These are phyloP conservation scores for Tridacna gigas DNA, from an alignment of 2,888 invertebrate genomes.

Conservation along the genomic window DNA sequence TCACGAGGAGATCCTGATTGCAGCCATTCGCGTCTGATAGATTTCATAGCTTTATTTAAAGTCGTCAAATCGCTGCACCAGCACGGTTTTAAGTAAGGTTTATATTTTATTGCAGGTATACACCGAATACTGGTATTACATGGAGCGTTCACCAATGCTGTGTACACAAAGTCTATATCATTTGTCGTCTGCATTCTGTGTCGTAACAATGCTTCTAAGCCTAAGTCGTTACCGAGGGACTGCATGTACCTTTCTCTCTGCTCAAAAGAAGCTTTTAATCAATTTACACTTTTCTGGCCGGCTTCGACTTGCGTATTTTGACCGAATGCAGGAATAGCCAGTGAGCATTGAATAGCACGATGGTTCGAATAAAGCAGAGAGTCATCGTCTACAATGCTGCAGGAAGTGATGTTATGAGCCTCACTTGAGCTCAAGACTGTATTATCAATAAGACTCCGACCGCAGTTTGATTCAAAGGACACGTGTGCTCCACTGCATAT, in stretches of 20 bases:
- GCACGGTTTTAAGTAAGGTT: conserved; percentile 10
- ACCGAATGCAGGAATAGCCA: background rate
- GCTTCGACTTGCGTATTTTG: background rate
- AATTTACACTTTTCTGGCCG: background rate
- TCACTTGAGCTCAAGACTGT: background rate
- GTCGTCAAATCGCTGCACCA: background rate
- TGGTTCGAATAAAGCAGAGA: background rate
- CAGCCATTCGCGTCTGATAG: background rate
- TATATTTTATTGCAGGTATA: background rate
- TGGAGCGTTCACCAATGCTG: background rate
- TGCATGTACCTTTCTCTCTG: background rate
- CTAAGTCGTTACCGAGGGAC: background rate
- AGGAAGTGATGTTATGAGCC: background rate
- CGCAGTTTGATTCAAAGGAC: background rate
- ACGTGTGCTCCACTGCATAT: background rate
- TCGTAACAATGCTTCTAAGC: background rate
- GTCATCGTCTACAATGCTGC: background rate
- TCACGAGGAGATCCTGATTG: background rate
- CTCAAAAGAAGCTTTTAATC: background rate
- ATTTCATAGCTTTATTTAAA: conserved; percentile 9
- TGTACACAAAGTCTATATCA: background rate
- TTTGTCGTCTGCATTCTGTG: background rate
- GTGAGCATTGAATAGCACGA: background rate
- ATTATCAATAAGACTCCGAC: background rate
- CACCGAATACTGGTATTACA: background rate